Evolutionary conservation across 2,797 vertebrate genomes (phyloP).

Genomic region (Chelonia mydas): DNA sequence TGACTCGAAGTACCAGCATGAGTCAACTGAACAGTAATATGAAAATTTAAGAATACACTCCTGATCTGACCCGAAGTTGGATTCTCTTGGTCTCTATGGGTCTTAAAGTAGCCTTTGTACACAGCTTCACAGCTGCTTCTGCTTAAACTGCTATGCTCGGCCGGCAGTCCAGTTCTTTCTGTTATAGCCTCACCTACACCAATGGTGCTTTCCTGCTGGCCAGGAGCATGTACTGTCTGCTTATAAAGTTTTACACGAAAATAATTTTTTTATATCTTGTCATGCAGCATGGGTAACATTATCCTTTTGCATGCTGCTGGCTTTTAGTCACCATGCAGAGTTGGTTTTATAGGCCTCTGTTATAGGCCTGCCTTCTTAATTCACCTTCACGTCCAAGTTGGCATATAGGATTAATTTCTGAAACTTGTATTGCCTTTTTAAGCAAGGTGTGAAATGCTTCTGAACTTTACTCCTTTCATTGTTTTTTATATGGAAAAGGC

Average conservation of each 20-base stretch:
- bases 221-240: not conserved
- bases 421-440: not conserved
- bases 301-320: not conserved
- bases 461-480: not conserved
- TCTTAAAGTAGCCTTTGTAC: not conserved
- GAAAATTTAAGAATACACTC: not conserved
- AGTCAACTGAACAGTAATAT: not conserved
- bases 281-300: not conserved
- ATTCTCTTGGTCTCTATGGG: not conserved
- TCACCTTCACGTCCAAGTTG: not conserved
- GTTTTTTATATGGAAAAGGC: not conserved
- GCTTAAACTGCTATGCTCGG: rapidly evolving
- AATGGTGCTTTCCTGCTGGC: not conserved
- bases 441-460: not conserved
- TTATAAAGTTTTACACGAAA: not conserved
- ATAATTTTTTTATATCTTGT: not conserved
- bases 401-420: rapidly evolving
- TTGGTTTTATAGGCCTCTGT: not conserved
- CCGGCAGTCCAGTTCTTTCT: not conserved
- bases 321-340: rapidly evolving
- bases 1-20: not conserved
- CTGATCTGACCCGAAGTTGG: not conserved
- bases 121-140: not conserved
- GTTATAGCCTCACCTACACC: not conserved
- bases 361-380: not conserved